Base-by-base conservation (phyloP, 1,140 invertebrate species). In the Medauroidea extradentata region DNA sequence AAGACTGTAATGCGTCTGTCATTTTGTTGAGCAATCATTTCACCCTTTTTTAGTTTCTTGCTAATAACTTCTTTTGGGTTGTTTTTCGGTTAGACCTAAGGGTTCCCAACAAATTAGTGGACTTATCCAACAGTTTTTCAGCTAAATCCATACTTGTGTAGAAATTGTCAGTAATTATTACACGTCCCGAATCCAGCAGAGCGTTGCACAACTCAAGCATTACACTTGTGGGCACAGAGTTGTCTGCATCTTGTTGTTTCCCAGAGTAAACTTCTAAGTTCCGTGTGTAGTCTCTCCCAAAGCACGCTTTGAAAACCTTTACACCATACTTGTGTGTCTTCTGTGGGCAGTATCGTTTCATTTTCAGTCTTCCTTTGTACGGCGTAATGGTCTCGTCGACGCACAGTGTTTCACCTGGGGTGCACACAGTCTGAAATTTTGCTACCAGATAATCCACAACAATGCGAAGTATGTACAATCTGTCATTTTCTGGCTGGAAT, bases 141-240 rank as follows among this genome's bases (percentile, higher is more conserved):
- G 51, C 24, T 41, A 59, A 39, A 21, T 53, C 54, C 18, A 55
- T 18, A 27, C 53, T 59, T 49, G 60, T 67, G 50, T 65, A 67
- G 57, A 53, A 67, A 53, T 65, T 67, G 42, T 67, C 63, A 59
- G 65, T 65, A 34, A 59, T 61, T 27, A 64, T 39, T 53, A 27
- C 27, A 57, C 62, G 58, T 38, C 62, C 62, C 16, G 25, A 60
- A 54, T 53, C 29, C 19, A 67, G 29, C 11, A 34, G 29, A 34
- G 29, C 29, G 11, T 58, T 21, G n/a, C 19, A 29, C 13, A 61
- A 41, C 21, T 56, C 41, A 4, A 55, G 21, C 3, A 60, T 53
- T 13, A 60, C 49, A 23, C 14, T 42, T 13, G 38, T 50, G 9
- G 60, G 13, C 44, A 43, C 46, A 50, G 39, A 38, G 25, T 24